A percentile compares a stretch with the other conserved stretches of the same genome.
These are phyloP conservation scores for Albula goreensis DNA, from an alignment of 2,113 vertebrate species.

Conservation along the genomic window DNA sequence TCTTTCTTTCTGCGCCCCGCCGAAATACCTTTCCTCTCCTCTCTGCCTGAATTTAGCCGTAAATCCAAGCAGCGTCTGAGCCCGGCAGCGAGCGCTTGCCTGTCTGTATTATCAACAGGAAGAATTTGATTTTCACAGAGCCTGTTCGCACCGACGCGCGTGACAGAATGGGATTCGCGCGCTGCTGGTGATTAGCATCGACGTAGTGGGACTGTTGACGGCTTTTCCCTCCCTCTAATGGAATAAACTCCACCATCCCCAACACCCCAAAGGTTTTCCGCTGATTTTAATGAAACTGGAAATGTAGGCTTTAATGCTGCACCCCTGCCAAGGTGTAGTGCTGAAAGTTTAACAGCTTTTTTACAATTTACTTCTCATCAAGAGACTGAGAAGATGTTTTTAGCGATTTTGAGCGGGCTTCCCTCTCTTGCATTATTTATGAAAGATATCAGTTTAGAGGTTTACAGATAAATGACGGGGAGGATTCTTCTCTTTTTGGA, in stretches of 20 bases:
- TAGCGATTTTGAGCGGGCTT: conserved; percentile 43
- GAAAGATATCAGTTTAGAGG: conserved; percentile 29
- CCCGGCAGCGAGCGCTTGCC: conserved; percentile 8
- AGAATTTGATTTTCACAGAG: conserved; percentile 26
- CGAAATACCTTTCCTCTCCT: not conserved
- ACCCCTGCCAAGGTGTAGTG: conserved; percentile 5
- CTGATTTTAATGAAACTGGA: not conserved
- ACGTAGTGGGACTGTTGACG: not conserved
- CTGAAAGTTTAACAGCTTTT: conserved; percentile 7
- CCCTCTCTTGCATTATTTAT: conserved; percentile 42
- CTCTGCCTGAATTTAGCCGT: not conserved
- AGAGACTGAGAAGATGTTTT: conserved; percentile 2
- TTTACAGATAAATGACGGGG: conserved; percentile 40
- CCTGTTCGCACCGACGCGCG: conserved; percentile 10
- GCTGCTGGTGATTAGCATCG: conserved; percentile 25
- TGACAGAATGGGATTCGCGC: conserved; percentile 20
- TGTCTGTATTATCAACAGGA: conserved; percentile 17
- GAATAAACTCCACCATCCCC: not conserved
- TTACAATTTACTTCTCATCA: conserved; percentile 2
- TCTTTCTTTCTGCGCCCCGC: no score
- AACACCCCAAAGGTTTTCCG: not conserved
- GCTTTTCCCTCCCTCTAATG: conserved; percentile 20
- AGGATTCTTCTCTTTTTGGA: conserved; percentile 41
- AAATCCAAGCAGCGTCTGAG: not conserved
- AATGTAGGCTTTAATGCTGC: not conserved